phyloP scores from a whole-genome alignment of 2,888 invertebrate genomes.

The Acanthosepion pharaonis region DNA sequence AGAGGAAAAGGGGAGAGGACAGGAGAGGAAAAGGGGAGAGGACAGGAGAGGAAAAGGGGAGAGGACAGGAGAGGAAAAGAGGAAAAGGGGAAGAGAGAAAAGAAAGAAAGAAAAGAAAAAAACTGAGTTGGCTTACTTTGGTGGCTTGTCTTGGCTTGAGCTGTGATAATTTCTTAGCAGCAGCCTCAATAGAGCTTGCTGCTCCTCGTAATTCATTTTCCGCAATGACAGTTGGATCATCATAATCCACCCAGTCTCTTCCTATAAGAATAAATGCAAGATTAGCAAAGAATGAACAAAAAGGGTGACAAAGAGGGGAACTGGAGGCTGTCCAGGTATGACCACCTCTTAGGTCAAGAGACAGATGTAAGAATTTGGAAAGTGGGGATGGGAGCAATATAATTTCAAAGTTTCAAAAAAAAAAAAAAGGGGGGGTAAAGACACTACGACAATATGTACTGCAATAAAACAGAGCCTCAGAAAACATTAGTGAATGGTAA shows the following conservation, averaged over 20 bases:
- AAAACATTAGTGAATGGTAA: neutral
- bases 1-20: too few species aligned
- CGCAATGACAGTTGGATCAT: conserved; percentile 96
- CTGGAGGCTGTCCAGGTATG: neutral
- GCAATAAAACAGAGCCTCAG: neutral
- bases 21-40: too few species aligned
- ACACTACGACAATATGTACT: neutral
- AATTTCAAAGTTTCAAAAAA: neutral
- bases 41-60: too few species aligned
- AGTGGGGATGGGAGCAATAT: neutral
- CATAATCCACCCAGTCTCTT: conserved; percentile 95
- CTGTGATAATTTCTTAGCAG: conserved; percentile 94
- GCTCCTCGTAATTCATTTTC: conserved; percentile 97
- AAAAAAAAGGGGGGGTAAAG: neutral
- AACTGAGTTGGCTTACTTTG: conserved; percentile 79
- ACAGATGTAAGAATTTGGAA: too few species aligned
- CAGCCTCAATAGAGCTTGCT: conserved; percentile 97
- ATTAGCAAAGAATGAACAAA: neutral
- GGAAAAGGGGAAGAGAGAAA: too few species aligned
- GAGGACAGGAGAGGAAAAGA: too few species aligned
- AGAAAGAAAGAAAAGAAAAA: neutral
- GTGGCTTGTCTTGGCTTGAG: conserved; percentile 88
- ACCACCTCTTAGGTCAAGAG: neutral
- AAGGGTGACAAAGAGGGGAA: neutral
- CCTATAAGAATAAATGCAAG: conserved; percentile 76